A percentile compares a stretch with the other conserved stretches of the same genome.
Evolutionary conservation across 2,113 vertebrate genomes (phyloP).

Genomic region (Rhabdornis inornatus): DNA sequence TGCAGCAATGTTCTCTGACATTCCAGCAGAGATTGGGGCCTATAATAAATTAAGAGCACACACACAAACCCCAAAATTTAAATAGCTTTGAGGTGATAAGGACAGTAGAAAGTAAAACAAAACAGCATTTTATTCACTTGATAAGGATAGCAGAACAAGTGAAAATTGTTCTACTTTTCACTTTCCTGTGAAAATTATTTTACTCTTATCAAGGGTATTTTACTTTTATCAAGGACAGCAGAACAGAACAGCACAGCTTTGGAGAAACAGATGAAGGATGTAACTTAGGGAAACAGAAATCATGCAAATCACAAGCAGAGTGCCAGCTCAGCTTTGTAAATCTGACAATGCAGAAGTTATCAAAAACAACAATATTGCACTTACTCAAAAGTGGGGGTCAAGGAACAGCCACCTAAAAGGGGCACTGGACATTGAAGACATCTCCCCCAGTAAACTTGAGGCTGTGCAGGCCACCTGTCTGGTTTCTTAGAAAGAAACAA

Average conservation of each 20-base stretch:
- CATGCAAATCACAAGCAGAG: neutral
- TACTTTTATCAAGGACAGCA: neutral
- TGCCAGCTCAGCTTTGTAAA: neutral
- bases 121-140: neutral
- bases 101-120: neutral
- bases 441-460: rapidly evolving
- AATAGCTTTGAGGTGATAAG: neutral
- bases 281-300: neutral
- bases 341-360: neutral
- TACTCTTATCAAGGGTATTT: neutral
- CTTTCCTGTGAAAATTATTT: too few species aligned
- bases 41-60: slow-evolving; percentile 53
- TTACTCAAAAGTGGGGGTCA: neutral
- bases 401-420: neutral
- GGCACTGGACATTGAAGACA: neutral
- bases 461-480: neutral
- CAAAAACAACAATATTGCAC: neutral
- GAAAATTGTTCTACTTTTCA: too few species aligned
- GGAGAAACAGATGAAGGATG: neutral
- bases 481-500: neutral
- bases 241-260: neutral
- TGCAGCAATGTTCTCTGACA: slow-evolving; percentile 1
- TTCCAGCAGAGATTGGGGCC: slow-evolving; percentile 12
- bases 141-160: neutral
- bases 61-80: neutral